phyloP scores from a whole-genome alignment of 2,797 vertebrate species.

The Tympanoctomys barrerae region DNA sequence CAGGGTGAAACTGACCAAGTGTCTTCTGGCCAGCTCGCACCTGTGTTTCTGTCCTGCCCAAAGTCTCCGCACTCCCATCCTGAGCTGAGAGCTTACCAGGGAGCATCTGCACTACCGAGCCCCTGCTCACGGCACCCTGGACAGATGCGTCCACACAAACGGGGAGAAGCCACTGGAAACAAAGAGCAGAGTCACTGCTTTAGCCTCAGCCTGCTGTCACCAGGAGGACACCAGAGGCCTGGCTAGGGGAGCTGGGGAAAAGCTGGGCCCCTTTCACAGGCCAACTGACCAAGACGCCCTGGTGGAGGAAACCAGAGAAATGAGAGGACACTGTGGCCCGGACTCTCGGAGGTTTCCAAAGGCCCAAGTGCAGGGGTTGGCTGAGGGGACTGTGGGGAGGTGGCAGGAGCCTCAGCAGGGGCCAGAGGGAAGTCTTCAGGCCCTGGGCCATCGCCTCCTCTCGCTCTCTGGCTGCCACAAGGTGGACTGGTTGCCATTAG shows the following conservation, averaged over 20 bases:
- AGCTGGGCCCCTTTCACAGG: neutral
- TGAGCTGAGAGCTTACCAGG: neutral
- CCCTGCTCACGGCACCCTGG: neutral
- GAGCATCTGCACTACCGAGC: accelerated
- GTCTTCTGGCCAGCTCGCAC: neutral
- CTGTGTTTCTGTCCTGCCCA: neutral
- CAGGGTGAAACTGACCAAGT: neutral
- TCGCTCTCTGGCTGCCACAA: neutral
- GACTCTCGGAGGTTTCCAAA: neutral
- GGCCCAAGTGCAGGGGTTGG: neutral
- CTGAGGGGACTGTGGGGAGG: too few species aligned
- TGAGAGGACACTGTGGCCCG: neutral
- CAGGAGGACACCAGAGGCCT: neutral
- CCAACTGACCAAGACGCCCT: neutral
- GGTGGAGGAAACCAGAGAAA: neutral
- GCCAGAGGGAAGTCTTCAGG: too few species aligned
- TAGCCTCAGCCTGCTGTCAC: neutral
- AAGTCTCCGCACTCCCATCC: neutral
- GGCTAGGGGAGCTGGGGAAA: accelerated
- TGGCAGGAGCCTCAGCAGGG: neutral
- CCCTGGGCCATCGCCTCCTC: neutral
- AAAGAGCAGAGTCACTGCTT: neutral
- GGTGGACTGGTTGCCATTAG: neutral
- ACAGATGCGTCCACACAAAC: neutral
- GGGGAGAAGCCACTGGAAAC: neutral